phyloP scores from a whole-genome alignment of 2,797 vertebrate species.

The Pitangus sulphuratus region DNA sequence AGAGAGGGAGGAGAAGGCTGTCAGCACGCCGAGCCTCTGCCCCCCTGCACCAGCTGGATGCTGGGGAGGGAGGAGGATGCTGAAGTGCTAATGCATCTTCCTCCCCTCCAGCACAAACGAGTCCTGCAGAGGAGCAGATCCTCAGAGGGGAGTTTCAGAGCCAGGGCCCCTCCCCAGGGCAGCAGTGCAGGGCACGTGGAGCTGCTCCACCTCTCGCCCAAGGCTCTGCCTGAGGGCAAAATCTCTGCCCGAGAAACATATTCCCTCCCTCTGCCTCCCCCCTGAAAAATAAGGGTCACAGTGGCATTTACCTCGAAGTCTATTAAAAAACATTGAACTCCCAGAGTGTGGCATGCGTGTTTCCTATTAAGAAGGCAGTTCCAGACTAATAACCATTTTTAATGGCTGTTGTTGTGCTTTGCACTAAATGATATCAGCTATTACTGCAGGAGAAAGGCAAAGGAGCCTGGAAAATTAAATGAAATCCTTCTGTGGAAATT shows the following conservation, averaged over 20 bases:
- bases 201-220: slow-evolving; percentile 41
- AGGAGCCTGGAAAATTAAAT: slow-evolving; percentile 50
- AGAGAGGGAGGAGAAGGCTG: not conserved
- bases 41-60: not conserved
- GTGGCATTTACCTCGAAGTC: slow-evolving; percentile 56
- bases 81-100: not conserved
- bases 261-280: not conserved
- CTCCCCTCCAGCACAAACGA: slow-evolving; percentile 3
- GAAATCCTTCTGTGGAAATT: slow-evolving; percentile 41
- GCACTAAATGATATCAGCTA: slow-evolving; percentile 39
- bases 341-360: slow-evolving; percentile 54
- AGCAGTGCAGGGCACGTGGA: not conserved
- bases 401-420: slow-evolving; percentile 53
- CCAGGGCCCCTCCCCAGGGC: not conserved
- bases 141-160: not conserved
- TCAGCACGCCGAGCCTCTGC: not conserved
- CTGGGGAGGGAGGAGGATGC: not conserved
- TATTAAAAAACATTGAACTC: slow-evolving; percentile 34
- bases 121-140: not conserved
- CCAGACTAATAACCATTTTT: slow-evolving; percentile 69
- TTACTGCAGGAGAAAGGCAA: slow-evolving; percentile 40
- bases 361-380: slow-evolving; percentile 62
- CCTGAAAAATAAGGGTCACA: slow-evolving; percentile 16
- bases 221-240: slow-evolving; percentile 56
- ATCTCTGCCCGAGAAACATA: not conserved